Percentiles rank a stretch among this genome's conserved stretches.
These are phyloP conservation scores for Cheirogaleus medius DNA, from an alignment of 2,113 vertebrate species.

Conservation along the genomic window DNA sequence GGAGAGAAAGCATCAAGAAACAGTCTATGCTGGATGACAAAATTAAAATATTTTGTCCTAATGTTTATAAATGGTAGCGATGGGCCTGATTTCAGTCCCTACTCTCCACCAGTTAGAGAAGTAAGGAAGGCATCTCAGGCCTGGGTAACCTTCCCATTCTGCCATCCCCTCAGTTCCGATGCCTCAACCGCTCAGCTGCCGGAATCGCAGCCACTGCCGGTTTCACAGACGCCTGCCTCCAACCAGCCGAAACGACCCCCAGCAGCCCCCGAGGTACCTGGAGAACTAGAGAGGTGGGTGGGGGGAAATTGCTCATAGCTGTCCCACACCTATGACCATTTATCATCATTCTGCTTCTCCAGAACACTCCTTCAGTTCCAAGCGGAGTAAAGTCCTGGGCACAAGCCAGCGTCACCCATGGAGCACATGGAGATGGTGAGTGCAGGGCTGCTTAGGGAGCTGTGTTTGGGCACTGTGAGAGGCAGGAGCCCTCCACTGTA, in stretches of 20 bases:
- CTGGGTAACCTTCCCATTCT: background rate
- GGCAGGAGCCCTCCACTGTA: background rate
- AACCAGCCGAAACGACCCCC: slow-evolving; percentile 93
- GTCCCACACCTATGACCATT: background rate
- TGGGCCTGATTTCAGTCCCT: background rate
- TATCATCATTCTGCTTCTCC: background rate
- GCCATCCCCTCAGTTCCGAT: slow-evolving; percentile 90
- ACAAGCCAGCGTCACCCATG: slow-evolving; percentile 95
- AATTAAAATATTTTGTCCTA: background rate
- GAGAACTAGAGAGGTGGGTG: background rate
- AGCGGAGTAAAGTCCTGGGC: slow-evolving; percentile 93
- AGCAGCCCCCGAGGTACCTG: slow-evolving; percentile 90
- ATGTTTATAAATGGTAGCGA: background rate
- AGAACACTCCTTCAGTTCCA: slow-evolving; percentile 90
- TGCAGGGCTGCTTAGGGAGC: background rate
- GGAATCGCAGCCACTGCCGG: slow-evolving; percentile 95
- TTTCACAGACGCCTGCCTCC: slow-evolving; percentile 93
- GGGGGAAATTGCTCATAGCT: background rate
- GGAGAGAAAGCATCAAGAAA: background rate
- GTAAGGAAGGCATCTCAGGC: background rate
- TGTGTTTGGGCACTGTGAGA: background rate
- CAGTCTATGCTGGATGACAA: background rate
- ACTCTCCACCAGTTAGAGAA: background rate
- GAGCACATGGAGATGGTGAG: slow-evolving; percentile 96
- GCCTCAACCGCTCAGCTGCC: slow-evolving; percentile 93